Evolutionary conservation across 2,113 vertebrate species (phyloP), one percentile per base, ranked within the genome.

Genomic region (Loxodonta africana): DNA sequence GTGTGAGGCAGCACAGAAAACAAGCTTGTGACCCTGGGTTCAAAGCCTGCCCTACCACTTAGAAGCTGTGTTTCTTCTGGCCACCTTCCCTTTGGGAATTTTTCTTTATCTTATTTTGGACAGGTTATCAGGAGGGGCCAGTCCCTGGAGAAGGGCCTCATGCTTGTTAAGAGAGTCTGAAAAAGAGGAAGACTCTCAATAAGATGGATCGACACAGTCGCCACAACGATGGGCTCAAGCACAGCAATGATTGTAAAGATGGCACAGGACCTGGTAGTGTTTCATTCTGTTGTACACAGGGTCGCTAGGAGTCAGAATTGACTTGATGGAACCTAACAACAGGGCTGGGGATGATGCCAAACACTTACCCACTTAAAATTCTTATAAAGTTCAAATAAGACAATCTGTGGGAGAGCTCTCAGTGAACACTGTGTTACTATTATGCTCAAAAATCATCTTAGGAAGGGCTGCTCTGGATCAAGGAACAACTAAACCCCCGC

Each of bases 331-430:
- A 37, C 71, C 71, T 25, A 73, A 17, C 15, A 20, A 73, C 30
- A 74, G n/a, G 46, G 21, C 8, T 28, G 41, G 25, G 20, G 14
- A 76, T 80, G 48, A 37, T 44, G 11, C 57, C 3, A 8, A 92
- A 85, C 62, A 74, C 25, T 51, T 76, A 67, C 51, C 57, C 67
- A 82, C 81, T 95, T 90, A 76, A 77, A 94, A 95, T 93, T 90
- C 76, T 87, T 69, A 71, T 60, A 95, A 88, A 60, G 69, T 10
- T 71, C 53, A 91, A 90, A 30, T 65, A 81, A 96, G 53, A 67
- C 71, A 71, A 83, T 8, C 51, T 63, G n/a, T 41, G 37, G 81
- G 84, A 67, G 90, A 84, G 25, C 15, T 88, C 37, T 37, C 6
- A 67, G 33, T 46, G 51, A 93, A 71, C 18, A 21, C 10, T 11